These are phyloP conservation scores for Aleiodes leptofemur DNA, from an alignment of 2,888 invertebrate genomes.

Conservation along the genomic window DNA sequence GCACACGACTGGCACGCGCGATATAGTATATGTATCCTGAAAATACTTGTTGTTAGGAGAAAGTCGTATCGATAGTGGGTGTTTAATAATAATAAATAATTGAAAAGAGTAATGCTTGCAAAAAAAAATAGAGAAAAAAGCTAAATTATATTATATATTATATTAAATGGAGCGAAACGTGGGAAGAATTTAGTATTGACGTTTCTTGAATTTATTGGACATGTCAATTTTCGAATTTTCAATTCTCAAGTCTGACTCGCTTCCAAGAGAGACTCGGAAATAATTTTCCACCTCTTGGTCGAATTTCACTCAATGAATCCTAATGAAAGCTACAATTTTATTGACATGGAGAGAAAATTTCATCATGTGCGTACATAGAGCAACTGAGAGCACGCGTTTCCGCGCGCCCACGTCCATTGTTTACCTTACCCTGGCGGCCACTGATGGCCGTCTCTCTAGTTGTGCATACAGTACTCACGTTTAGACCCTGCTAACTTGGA, in stretches of 20 bases:
- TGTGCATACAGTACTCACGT: constrained; percentile 71
- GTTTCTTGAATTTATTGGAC: constrained; percentile 37
- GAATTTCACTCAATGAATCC: too few species aligned
- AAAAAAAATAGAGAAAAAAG: neutral
- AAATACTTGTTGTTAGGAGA: constrained; percentile 42
- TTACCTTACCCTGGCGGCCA: constrained; percentile 55
- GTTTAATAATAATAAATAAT: constrained; percentile 32
- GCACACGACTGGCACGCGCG: constrained; percentile 56
- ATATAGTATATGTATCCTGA: constrained; percentile 50
- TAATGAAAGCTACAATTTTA: constrained; percentile 7
- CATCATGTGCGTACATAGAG: neutral
- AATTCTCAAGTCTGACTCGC: neutral
- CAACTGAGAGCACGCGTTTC: constrained; percentile 52
- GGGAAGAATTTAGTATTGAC: constrained; percentile 44
- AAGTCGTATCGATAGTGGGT: constrained; percentile 50
- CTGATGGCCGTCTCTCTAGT: constrained; percentile 56
- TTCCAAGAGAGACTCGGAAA: too few species aligned
- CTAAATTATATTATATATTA: constrained; percentile 30
- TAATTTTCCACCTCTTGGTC: too few species aligned
- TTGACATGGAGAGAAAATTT: constrained; percentile 33
- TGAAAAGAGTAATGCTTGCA: constrained; percentile 5
- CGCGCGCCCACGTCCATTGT: constrained; percentile 74
- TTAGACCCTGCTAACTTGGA: constrained; percentile 67
- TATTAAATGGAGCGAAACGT: constrained; percentile 48
- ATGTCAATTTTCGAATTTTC: constrained; percentile 16